These are phyloP conservation scores for Tiaroga cobitis DNA, from an alignment of 2,797 vertebrate genomes.

Conservation along the genomic window DNA sequence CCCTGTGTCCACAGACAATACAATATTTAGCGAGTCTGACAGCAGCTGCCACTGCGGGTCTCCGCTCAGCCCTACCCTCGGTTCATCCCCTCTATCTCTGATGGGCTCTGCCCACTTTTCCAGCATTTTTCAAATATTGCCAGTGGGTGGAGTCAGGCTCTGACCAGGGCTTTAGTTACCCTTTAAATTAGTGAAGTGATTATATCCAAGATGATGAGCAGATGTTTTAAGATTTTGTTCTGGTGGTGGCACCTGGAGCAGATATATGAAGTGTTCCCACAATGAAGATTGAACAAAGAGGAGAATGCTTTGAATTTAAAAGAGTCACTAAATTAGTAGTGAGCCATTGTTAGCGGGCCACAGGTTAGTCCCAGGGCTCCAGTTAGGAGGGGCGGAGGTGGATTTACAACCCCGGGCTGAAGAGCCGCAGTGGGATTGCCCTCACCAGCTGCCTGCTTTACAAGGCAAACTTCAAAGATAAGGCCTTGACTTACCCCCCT, in stretches of 20 bases:
- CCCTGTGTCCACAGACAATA: no score
- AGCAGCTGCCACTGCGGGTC: no score
- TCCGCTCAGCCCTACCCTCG: no score
- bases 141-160: no score
- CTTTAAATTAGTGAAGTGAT: background rate
- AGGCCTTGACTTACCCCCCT: constrained; percentile 51
- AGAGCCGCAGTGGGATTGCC: constrained; percentile 74
- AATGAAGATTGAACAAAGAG: constrained; percentile 71
- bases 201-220: constrained; percentile 6
- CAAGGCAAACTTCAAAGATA: constrained; percentile 79
- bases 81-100: no score
- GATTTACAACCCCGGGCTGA: constrained; percentile 74
- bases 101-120: no score
- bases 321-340: constrained; percentile 55
- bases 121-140: no score
- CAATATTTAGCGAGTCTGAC: no score
- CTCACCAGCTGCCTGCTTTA: constrained; percentile 82
- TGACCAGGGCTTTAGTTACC: no score
- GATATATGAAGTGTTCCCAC: constrained; percentile 47
- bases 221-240: constrained; percentile 31
- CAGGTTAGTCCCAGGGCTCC: constrained; percentile 52
- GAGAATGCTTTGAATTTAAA: constrained; percentile 79
- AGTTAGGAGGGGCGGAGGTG: constrained; percentile 54
- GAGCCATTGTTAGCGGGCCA: constrained; percentile 54
- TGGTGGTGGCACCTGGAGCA: constrained; percentile 37